A percentile compares a stretch with the other conserved stretches of the same genome.
These are phyloP conservation scores for Oreochromis aureus DNA, from an alignment of 2,113 vertebrate species.

Conservation along the genomic window DNA sequence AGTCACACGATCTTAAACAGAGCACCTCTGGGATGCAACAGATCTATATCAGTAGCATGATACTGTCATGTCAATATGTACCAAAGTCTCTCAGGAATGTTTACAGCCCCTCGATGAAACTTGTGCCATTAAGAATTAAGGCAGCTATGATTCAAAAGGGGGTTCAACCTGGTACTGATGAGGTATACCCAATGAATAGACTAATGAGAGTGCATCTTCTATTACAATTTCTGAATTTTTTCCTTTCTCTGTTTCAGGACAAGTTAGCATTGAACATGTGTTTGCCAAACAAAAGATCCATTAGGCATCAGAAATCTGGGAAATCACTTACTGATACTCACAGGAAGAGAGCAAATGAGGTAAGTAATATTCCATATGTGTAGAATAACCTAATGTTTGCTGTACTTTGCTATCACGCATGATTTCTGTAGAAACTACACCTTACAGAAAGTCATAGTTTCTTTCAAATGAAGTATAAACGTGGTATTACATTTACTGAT, in stretches of 20 bases:
- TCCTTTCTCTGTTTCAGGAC: slow-evolving; percentile 59
- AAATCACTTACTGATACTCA: slow-evolving; percentile 72
- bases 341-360: slow-evolving; percentile 61
- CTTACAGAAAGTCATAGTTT: not conserved
- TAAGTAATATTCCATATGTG: slow-evolving; percentile 63
- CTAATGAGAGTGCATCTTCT: not conserved
- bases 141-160: not conserved
- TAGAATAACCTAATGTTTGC: not conserved
- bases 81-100: not conserved
- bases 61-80: not conserved
- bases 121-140: not conserved
- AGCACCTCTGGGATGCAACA: not conserved
- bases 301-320: slow-evolving; percentile 63
- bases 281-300: slow-evolving; percentile 63
- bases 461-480: not conserved
- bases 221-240: not conserved
- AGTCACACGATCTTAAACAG: not conserved
- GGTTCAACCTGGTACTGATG: not conserved
- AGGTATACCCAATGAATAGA: not conserved
- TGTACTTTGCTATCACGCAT: not conserved
- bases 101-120: not conserved
- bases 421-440: not conserved
- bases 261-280: slow-evolving; percentile 70
- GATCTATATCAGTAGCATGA: not conserved
- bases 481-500: not conserved